These are phyloP conservation scores for Acanthosoma haemorrhoidale DNA, from an alignment of 2,888 invertebrate genomes.

Conservation along the genomic window DNA sequence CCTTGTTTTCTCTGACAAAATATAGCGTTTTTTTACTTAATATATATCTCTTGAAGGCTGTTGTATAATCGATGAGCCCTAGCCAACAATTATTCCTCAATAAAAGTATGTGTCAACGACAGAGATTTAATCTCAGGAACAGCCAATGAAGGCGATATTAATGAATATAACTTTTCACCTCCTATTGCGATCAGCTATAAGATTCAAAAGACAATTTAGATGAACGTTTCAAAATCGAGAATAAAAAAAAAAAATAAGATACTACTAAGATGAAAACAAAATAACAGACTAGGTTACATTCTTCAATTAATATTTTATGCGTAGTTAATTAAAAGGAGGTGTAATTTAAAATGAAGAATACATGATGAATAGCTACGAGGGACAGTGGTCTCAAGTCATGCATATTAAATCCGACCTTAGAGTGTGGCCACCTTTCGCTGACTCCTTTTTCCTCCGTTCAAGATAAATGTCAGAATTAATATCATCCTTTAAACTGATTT, in stretches of 20 bases:
- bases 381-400: background rate
- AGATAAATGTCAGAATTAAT: slow-evolving; percentile 12
- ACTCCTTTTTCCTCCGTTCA: background rate
- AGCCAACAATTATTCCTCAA: too few species aligned
- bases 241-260: background rate
- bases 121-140: background rate
- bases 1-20: too few species aligned
- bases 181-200: too few species aligned
- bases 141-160: background rate
- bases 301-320: slow-evolving; percentile 5
- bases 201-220: background rate
- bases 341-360: slow-evolving; percentile 2
- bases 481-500: slow-evolving; percentile 11
- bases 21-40: too few species aligned
- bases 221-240: background rate
- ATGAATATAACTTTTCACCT: background rate
- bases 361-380: background rate
- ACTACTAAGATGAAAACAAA: background rate
- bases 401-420: background rate
- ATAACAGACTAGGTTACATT: slow-evolving; percentile 12
- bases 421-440: too few species aligned
- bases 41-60: too few species aligned
- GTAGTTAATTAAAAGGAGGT: slow-evolving; percentile 6
- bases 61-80: too few species aligned
- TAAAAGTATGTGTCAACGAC: too few species aligned